Percentiles rank a stretch among this genome's conserved stretches.
Evolutionary conservation across 2,797 vertebrate species (phyloP).

Genomic region (Gymnocypris eckloni): DNA sequence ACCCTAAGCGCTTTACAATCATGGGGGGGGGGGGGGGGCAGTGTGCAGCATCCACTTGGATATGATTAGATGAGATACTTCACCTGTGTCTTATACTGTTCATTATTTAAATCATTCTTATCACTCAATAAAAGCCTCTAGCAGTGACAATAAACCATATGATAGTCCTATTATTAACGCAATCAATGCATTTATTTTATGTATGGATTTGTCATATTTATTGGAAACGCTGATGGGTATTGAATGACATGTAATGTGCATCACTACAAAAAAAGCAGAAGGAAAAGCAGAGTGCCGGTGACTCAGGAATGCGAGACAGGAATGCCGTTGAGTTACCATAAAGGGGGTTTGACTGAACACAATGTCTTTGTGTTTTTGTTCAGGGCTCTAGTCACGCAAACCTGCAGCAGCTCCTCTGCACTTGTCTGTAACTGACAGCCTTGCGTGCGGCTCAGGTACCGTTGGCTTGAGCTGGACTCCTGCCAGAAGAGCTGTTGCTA

Average conservation of each 20-base stretch:
- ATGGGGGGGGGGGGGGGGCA: no score
- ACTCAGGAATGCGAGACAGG: constrained; percentile 86
- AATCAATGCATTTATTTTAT: not conserved
- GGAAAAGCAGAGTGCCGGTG: constrained; percentile 72
- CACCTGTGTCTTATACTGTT: no score
- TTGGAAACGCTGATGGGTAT: not conserved
- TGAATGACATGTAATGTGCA: constrained; percentile 10
- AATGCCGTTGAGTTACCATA: constrained; percentile 84
- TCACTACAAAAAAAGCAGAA: constrained; percentile 52
- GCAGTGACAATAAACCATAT: no score
- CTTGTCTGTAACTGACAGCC: constrained; percentile 80
- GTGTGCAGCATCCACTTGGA: no score
- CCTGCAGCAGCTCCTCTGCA: constrained; percentile 74
- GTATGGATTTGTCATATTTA: not conserved
- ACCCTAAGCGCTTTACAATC: no score
- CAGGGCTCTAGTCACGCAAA: constrained; percentile 80
- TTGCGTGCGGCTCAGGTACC: constrained; percentile 81
- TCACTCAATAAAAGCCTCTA: not conserved
- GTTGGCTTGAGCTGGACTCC: constrained; percentile 69
- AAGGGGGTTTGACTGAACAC: constrained; percentile 82
- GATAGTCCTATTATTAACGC: not conserved
- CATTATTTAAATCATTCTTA: not conserved
- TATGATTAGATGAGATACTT: no score
- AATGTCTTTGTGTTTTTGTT: constrained; percentile 84
- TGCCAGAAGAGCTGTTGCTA: constrained; percentile 63